These are phyloP conservation scores for Orchesellides sinensis DNA, from an alignment of 2,888 invertebrate species.

Conservation along the genomic window DNA sequence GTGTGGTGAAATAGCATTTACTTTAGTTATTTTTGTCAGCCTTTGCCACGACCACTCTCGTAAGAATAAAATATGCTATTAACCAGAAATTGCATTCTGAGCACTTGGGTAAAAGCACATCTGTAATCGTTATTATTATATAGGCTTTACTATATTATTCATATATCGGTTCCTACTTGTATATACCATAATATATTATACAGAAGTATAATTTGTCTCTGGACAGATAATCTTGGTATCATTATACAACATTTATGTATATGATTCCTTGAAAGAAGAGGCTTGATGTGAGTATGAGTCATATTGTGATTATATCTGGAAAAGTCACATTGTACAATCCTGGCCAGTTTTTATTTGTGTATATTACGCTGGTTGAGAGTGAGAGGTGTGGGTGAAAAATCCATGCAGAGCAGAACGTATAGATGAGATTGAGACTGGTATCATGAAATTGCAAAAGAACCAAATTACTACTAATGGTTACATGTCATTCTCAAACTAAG, in stretches of 20 bases:
- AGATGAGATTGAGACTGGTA: too few species aligned
- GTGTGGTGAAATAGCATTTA: constrained; percentile 5
- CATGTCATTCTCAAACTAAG: constrained; percentile 16
- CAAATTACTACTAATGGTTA: too few species aligned
- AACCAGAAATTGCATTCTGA: constrained; percentile 28
- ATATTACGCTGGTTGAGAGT: neutral
- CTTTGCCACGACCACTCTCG: neutral
- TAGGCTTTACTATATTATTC: too few species aligned
- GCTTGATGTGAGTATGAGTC: too few species aligned
- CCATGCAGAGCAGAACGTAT: too few species aligned
- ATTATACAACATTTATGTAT: too few species aligned
- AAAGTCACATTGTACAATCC: neutral
- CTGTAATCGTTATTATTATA: too few species aligned
- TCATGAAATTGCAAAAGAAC: too few species aligned
- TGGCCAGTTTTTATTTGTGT: neutral
- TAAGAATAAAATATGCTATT: constrained; percentile 27
- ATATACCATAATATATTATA: too few species aligned
- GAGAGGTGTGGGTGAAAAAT: constrained; percentile 24
- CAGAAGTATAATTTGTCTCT: too few species aligned
- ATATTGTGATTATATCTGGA: neutral
- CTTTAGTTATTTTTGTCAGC: constrained; percentile 1
- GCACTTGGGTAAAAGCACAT: neutral
- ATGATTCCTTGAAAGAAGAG: constrained; percentile 3
- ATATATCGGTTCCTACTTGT: too few species aligned
- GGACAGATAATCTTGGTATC: too few species aligned